phyloP scores from a whole-genome alignment of 1,140 invertebrate species.

The Temnothorax nylanderi region DNA sequence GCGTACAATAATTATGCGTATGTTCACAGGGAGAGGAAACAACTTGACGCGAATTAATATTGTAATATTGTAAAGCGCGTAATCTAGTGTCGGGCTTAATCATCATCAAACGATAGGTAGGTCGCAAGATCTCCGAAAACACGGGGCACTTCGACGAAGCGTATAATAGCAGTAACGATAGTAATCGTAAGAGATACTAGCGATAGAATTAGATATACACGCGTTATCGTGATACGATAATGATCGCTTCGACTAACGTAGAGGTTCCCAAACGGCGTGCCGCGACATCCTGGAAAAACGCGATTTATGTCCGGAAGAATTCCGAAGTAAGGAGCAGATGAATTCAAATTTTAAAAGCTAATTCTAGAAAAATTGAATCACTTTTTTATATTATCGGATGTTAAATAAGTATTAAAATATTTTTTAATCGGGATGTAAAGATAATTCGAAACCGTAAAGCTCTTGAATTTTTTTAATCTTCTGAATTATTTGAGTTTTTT shows the following conservation, averaged over 20 bases:
- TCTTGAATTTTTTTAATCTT: conserved; percentile 8
- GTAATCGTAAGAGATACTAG: conserved; percentile 49
- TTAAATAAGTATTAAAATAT: conserved; percentile 17
- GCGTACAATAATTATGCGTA: conserved; percentile 37
- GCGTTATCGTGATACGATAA: conserved; percentile 43
- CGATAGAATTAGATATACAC: conserved; percentile 39
- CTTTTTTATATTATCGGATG: neutral
- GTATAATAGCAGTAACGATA: conserved; percentile 44
- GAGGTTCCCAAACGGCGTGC: conserved; percentile 31
- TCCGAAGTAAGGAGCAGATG: neutral
- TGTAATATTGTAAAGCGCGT: neutral
- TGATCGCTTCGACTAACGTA: conserved; percentile 38
- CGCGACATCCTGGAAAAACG: neutral
- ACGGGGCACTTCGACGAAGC: conserved; percentile 4
- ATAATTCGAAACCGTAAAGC: neutral
- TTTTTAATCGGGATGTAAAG: neutral
- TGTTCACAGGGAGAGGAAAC: conserved; percentile 3
- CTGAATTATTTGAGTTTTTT: neutral
- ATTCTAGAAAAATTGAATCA: neutral
- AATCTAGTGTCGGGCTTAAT: conserved; percentile 1
- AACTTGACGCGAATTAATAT: neutral
- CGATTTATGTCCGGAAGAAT: neutral
- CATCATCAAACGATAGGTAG: conserved; percentile 26
- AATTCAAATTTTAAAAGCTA: neutral
- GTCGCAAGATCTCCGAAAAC: neutral